These are phyloP conservation scores for Agrotis ipsilon DNA, from an alignment of 2,888 invertebrate genomes.

Conservation along the genomic window DNA sequence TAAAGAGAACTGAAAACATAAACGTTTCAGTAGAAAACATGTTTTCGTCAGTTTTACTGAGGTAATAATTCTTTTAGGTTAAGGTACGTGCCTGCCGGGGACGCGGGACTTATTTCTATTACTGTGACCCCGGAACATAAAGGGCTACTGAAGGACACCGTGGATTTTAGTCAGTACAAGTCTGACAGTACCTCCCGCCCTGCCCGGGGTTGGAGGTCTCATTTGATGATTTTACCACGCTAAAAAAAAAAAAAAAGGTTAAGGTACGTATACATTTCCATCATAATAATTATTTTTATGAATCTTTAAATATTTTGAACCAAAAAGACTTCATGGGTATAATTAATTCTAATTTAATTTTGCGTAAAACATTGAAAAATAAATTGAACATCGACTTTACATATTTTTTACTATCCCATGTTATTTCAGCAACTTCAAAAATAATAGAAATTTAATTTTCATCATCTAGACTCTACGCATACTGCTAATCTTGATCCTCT, in stretches of 20 bases:
- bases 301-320: conserved; percentile 32
- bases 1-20: conserved; percentile 15
- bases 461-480: background rate
- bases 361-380: background rate
- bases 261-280: background rate
- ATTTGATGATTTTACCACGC: too few relatives aligned
- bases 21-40: conserved; percentile 45
- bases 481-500: too few relatives aligned
- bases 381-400: background rate
- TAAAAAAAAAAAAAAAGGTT: too few relatives aligned
- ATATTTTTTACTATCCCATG: background rate
- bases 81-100: too few relatives aligned
- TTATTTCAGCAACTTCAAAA: background rate
- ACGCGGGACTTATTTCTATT: too few relatives aligned
- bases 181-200: too few relatives aligned
- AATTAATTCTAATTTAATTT: conserved; percentile 13
- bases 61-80: conserved; percentile 7
- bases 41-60: conserved; percentile 38
- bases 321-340: conserved; percentile 14
- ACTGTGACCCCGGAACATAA: too few relatives aligned
- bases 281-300: conserved; percentile 35
- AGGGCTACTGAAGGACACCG: too few relatives aligned
- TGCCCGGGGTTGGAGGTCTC: too few relatives aligned
- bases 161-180: too few relatives aligned
- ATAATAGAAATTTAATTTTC: background rate